Conservation (phyloP, 1,140 invertebrate genomes). For the Arion vulgaris region DNA sequence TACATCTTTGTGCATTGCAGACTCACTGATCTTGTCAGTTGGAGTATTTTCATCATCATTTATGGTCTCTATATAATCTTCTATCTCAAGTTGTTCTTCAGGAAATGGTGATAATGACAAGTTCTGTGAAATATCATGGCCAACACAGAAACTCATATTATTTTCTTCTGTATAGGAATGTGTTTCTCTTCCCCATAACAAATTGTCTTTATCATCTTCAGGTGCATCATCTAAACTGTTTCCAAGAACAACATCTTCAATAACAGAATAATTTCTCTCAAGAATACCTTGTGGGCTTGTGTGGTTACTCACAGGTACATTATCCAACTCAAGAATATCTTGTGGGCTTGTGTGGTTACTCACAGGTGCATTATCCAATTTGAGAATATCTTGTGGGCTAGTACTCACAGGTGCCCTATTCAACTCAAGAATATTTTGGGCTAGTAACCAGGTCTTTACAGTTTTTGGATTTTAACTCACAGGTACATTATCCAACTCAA, state of each 20-base stretch:
- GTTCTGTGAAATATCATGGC: not conserved
- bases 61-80: not conserved
- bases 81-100: not conserved
- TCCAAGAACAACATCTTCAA: not conserved
- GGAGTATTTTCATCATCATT: not conserved
- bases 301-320: not conserved
- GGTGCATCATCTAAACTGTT: slow-evolving; percentile 16
- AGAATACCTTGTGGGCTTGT: not conserved
- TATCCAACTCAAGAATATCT: too few species aligned
- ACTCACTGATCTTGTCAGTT: not conserved
- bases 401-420: not conserved
- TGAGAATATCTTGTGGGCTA: too few species aligned
- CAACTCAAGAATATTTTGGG: too few species aligned
- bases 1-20: not conserved
- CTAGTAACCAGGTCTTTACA: too few species aligned
- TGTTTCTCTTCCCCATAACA: not conserved
- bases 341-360: too few species aligned
- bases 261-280: not conserved
- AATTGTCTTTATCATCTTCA: slow-evolving; percentile 16
- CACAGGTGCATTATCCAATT: not conserved
- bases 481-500: not conserved
- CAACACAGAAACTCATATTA: not conserved
- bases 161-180: not conserved
- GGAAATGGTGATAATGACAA: not conserved
- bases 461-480: too few species aligned